phyloP scores from a whole-genome alignment of 2,113 vertebrate species.

The Turnix velox region DNA sequence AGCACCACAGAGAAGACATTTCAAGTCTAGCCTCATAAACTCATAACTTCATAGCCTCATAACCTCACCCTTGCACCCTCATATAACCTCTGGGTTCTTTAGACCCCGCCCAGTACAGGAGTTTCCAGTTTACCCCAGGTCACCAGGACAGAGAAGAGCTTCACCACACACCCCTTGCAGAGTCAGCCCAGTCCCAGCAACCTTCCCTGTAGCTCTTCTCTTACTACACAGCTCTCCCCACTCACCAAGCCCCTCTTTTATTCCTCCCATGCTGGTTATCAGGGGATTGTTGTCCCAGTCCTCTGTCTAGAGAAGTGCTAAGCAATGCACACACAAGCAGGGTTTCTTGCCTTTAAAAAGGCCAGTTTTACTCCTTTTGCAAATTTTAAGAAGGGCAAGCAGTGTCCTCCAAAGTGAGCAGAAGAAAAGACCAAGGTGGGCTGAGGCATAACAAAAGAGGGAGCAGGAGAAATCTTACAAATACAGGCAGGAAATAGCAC shows the following conservation, averaged over 20 bases:
- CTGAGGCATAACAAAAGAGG: not conserved
- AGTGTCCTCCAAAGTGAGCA: not conserved
- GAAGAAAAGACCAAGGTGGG: not conserved
- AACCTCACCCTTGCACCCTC: not conserved
- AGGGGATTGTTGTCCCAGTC: not conserved
- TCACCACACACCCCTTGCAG: accelerated
- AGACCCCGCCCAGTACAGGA: not conserved
- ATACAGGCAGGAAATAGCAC: slow-evolving; percentile 11
- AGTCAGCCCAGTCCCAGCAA: not conserved
- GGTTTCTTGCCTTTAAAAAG: not conserved
- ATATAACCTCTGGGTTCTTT: not conserved
- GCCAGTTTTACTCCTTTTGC: not conserved
- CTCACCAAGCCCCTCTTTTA: not conserved
- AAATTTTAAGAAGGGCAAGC: not conserved
- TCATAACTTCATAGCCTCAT: not conserved
- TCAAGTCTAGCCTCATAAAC: not conserved
- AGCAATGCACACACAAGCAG: not conserved
- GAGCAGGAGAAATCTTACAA: not conserved
- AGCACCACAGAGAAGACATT: not conserved
- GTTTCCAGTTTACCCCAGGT: not conserved
- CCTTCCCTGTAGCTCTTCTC: not conserved
- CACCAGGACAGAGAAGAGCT: not conserved
- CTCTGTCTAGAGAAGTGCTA: not conserved
- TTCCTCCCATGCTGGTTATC: not conserved
- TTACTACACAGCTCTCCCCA: not conserved